Evolutionary conservation across 37 sponge, comb jelly and placozoan genomes (phyloP).

Genomic region (Bolinopsis microptera): DNA sequence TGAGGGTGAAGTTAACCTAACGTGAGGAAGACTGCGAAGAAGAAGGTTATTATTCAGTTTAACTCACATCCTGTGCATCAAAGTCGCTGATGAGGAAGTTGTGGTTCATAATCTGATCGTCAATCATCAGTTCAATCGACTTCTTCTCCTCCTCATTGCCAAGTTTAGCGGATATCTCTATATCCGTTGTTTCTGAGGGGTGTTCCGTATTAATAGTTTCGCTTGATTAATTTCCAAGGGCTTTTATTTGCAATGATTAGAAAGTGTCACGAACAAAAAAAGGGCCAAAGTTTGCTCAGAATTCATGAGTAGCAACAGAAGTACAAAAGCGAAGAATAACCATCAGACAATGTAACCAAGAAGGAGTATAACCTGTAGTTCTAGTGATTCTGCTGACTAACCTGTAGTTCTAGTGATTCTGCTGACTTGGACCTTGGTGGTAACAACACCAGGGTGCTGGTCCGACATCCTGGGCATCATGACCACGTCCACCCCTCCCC

Average conservation of each 20-base stretch:
- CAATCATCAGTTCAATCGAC: not conserved
- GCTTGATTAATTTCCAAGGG: too few relatives aligned
- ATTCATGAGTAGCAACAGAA: too few relatives aligned
- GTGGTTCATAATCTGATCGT: not conserved
- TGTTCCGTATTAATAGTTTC: too few relatives aligned
- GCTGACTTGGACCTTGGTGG: not conserved
- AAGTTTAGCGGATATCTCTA: not conserved
- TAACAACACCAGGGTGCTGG: not conserved
- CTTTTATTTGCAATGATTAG: too few relatives aligned
- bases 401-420: not conserved
- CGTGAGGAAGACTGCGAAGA: not conserved
- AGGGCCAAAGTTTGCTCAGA: too few relatives aligned
- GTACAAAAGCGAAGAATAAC: too few relatives aligned
- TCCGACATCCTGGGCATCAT: conserved; percentile 2
- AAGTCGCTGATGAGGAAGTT: not conserved
- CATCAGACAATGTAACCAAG: too few relatives aligned
- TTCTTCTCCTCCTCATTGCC: not conserved
- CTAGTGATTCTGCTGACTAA: not conserved
- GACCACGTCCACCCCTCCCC: not conserved
- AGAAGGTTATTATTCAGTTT: not conserved
- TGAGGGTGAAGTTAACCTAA: not conserved
- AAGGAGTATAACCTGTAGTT: conserved; percentile 12
- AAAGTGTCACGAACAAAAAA: too few relatives aligned
- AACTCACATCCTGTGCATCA: not conserved
- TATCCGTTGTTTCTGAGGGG: not conserved